A percentile compares a stretch with the other conserved stretches of the same genome.
Conservation (phyloP, 2,797 vertebrate species). For the Myotis myotis region DNA sequence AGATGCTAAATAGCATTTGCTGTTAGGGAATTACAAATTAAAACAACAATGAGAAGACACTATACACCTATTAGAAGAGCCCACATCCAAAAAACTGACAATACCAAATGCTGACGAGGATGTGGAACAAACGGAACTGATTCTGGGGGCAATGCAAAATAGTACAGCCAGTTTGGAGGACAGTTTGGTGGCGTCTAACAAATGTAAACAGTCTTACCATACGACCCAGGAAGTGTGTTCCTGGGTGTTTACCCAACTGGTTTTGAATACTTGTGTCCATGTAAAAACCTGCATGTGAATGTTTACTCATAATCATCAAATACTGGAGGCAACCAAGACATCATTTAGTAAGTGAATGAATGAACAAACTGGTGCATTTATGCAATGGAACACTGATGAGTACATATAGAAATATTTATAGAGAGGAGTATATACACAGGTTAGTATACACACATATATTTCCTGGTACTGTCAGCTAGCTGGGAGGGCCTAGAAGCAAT, state of each 20-base stretch:
- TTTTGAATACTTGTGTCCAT: background rate
- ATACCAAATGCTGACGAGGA: background rate
- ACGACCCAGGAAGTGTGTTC: background rate
- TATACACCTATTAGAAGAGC: background rate
- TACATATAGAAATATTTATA: background rate
- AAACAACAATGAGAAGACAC: background rate
- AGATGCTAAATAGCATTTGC: background rate
- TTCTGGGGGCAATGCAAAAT: background rate
- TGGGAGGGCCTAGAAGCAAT: background rate
- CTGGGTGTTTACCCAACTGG: background rate
- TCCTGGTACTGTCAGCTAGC: background rate
- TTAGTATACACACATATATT: background rate
- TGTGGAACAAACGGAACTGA: background rate
- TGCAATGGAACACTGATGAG: background rate
- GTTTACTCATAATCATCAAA: background rate
- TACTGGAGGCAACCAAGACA: background rate
- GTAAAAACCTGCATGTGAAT: background rate
- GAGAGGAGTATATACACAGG: background rate
- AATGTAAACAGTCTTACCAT: background rate
- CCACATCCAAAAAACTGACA: background rate
- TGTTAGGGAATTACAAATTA: background rate
- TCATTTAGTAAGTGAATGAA: background rate
- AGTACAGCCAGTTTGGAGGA: background rate
- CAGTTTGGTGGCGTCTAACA: background rate
- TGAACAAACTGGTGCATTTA: background rate